These are phyloP conservation scores for Ctenodactylus gundi DNA, from an alignment of 2,113 vertebrate genomes.

Conservation along the genomic window DNA sequence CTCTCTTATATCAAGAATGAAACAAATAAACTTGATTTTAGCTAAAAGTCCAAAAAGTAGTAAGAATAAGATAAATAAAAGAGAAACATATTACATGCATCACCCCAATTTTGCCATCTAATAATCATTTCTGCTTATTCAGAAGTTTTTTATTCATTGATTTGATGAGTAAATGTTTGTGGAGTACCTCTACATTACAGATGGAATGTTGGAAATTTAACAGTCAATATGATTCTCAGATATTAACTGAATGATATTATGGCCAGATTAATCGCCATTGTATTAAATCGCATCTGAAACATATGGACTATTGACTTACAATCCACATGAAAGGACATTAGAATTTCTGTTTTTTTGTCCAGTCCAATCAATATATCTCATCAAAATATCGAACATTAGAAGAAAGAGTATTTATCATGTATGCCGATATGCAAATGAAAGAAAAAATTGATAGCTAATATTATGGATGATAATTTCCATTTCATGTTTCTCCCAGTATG, in stretches of 20 bases:
- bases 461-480: background rate
- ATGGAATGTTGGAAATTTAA: background rate
- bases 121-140: slow-evolving; percentile 9
- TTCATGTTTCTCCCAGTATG: background rate
- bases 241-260: background rate
- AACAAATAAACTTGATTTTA: too few relatives aligned
- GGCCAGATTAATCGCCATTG: background rate
- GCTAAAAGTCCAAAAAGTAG: too few relatives aligned
- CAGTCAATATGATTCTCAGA: background rate
- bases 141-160: background rate
- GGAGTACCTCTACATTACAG: background rate
- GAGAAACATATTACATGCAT: background rate
- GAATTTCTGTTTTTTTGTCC: background rate
- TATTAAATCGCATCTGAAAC: background rate
- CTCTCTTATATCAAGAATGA: too few relatives aligned
- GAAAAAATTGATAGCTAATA: background rate
- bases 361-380: background rate
- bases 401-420: background rate
- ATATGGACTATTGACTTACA: background rate
- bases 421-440: background rate
- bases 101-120: background rate
- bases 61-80: background rate
- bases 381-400: background rate
- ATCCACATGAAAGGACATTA: background rate
- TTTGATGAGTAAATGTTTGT: background rate